Base-by-base conservation (phyloP, 1,140 invertebrate species). In the Drosophila ercepeae region DNA sequence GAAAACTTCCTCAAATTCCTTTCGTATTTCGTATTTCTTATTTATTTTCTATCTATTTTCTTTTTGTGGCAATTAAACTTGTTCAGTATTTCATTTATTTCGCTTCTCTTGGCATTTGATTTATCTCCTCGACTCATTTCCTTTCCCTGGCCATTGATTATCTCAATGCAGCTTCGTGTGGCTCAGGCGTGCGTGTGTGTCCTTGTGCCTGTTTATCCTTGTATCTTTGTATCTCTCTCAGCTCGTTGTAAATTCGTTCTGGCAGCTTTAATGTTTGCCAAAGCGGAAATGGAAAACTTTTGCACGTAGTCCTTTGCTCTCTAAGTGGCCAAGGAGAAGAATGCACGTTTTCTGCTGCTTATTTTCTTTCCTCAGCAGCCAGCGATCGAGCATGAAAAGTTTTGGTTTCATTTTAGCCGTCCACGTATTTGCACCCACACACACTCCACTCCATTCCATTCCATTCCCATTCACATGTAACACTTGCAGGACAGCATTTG, bases 281-380 rank as follows among this genome's bases (percentile, higher is more conserved):
- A 82, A 86, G 82, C 82, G 82, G 82, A 86, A 86, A 86, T 86
- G 82, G 75, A 88, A 86, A 86, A 86, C 82, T 88, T 86, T 86
- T 75, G 82, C 82, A 86, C 82, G 82, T 86, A 86, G 78, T 83
- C 54, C 52, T 29, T 48, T 42, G 46, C 54, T 36, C 48, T 67
- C 75, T 70, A 88, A 86, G 81, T 86, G 72, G 82, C 81, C 81
- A 77, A 64, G 55, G 46, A 58, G 55, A 39, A 86, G 67, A 72
- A 72, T 86, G 82, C 77, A 88, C 82, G 82, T 86, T 70, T 63
- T 53, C 49, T 50, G 46, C 39, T 65, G 39, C 58, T 65, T 75
- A 61, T 59, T 76, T 51, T 74, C 65, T 73, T 73, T 59, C 46
- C 55, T 50, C 60, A 61, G n/a, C n/a, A n/a, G n/a, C n/a, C n/a